Base-by-base conservation (phyloP, 2,113 vertebrate genomes). In the Notothenia rossii region DNA sequence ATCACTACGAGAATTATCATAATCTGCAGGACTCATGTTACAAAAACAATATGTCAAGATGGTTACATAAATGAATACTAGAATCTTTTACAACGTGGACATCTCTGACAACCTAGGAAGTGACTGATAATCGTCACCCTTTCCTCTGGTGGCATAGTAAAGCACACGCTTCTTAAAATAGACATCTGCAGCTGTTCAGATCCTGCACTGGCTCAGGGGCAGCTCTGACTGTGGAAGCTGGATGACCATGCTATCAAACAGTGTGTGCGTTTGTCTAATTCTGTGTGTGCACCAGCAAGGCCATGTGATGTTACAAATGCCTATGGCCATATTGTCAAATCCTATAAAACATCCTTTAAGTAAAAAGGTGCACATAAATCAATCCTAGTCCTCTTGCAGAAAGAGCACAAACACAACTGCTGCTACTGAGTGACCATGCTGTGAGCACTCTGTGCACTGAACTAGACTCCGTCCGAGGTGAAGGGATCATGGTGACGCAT, bases 181-280 rank as follows among this genome's bases (percentile, higher is more conserved):
- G 94, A 83, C 68, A 62, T 77, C 75, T 88, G 93, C 93, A 94
- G 91, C 91, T 93, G 93, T 91, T 93, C 88, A 73, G 80, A 87
- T 92, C 90, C 83, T 92, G 91, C 86, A 87, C 76, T 80, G 83
- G 83, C 88, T 75, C 78, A 15, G 36, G 72, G 90, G 78, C 54
- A 69, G 59, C 59, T 36, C 74, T 43, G 77, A 75, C 85, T 66
- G 76, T 50, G 76, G 67, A 81, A 84, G 49, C 80, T 79, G 74
- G 73, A 84, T 83, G 69, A 46, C 79, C 82, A 76, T 10, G 56
- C 71, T 79, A 36, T 53, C 63, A 40, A 50, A 54, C 45, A 50
- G 10, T 67, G 67, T 49, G 63, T 29, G 29, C 29, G 64, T 50
- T 62, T 56, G 60, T 51, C 36, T 50, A 33, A 58, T 11, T 60